Base-by-base conservation (phyloP, 2,113 vertebrate species). In the Dromaius novaehollandiae region DNA sequence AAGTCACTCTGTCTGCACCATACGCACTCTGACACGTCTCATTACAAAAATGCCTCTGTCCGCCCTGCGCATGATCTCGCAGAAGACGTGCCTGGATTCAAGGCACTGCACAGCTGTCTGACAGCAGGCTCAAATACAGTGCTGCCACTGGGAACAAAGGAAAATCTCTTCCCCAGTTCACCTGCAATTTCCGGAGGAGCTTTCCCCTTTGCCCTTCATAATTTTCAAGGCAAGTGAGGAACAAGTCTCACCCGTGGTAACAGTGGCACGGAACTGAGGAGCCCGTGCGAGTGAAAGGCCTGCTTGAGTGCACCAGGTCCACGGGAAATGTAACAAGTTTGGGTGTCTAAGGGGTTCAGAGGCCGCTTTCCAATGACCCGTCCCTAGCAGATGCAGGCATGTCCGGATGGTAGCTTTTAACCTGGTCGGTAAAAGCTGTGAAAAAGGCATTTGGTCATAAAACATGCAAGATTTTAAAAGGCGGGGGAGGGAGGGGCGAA, bases 161-260 rank as follows among this genome's bases (percentile, higher is more conserved):
- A 34, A 7, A 78, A 16, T 8, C n/a, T 1, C 0, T 13, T 66
- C 6, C n/a, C 14, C 44, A 46, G 24, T 2, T 53, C 30, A 2
- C 36, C 36, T 46, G 2, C 21, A 22, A 4, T 8, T 25, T 12
- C 8, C 20, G 14, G 13, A 4, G 1, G 11, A 65, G 13, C 1
- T 0, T 17, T 1, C 51, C 11, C 25, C n/a, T 83, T 56, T 42
- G 40, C 7, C 10, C 30, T 42, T 6, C 16, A 9, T 3, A 2
- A 11, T 5, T 26, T 24, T 6, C 4, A 28, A 42, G 24, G 16
- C 1, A 5, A 28, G 10, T 0, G 4, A 11, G 11, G 26, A 36
- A 46, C 19, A 24, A 11, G 9, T 11, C 1, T 22, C 16, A 64
- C n/a, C 4, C 42, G 5, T 4, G 55, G 74, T 11, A 28, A 34